Evolutionary conservation across 2,113 vertebrate species (phyloP).

Genomic region (Rhinichthys klamathensis): DNA sequence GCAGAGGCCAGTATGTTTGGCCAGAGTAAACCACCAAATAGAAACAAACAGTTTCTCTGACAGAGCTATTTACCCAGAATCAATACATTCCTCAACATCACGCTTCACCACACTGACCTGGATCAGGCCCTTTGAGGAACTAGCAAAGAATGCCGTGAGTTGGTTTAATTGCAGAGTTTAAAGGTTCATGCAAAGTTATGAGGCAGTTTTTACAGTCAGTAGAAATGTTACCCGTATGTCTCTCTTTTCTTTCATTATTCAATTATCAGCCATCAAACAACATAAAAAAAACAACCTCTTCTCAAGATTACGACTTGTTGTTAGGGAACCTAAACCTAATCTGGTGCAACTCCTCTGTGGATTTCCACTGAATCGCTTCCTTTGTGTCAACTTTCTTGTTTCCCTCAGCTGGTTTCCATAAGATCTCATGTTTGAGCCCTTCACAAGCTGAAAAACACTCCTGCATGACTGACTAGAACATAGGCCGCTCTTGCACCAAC

Average conservation of each 20-base stretch:
- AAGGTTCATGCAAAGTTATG: conserved; percentile 8
- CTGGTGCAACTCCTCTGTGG: conserved; percentile 3
- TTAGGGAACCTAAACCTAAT: neutral
- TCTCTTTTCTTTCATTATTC: conserved; percentile 15
- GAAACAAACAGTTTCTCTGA: conserved; percentile 27
- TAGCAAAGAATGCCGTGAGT: conserved; percentile 23
- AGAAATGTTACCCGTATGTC: neutral
- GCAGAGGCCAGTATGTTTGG: conserved; percentile 15
- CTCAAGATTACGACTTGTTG: neutral
- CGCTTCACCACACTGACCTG: conserved; percentile 23
- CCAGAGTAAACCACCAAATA: conserved; percentile 38
- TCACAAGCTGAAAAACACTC: conserved; percentile 11
- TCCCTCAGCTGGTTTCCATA: conserved; percentile 47
- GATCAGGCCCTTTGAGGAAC: conserved; percentile 33
- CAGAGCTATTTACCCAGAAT: conserved; percentile 39
- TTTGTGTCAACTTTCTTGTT: conserved; percentile 24
- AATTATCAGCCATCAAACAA: conserved; percentile 16
- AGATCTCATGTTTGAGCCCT: conserved; percentile 28
- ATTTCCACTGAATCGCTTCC: conserved; percentile 30
- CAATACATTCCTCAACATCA: conserved; percentile 33
- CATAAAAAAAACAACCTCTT: neutral
- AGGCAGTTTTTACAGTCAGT: conserved; percentile 22
- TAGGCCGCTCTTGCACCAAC: conserved; percentile 32
- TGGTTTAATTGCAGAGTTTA: conserved; percentile 33
- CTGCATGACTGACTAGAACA: conserved; percentile 34